Percentiles rank a stretch among this genome's conserved stretches.
phyloP scores from a whole-genome alignment of 2,113 vertebrate genomes.

The Zosterops pallidus region DNA sequence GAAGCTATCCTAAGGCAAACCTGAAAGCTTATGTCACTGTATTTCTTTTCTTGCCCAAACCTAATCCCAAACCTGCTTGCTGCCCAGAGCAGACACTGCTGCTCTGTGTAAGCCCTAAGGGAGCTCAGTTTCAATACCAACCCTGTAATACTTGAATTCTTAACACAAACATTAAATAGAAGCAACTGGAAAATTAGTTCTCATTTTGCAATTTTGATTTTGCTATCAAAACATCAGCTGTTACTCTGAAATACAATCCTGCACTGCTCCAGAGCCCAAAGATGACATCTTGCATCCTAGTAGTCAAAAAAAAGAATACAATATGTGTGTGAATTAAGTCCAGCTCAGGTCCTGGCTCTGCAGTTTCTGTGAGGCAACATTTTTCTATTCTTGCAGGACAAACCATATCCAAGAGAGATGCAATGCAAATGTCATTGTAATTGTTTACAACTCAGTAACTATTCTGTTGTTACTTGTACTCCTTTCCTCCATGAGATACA shows the following conservation, averaged over 20 bases:
- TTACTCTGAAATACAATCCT: not conserved
- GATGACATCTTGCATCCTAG: fast-evolving
- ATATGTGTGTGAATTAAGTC: not conserved
- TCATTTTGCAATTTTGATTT: not conserved
- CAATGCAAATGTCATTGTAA: not conserved
- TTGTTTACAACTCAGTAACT: not conserved
- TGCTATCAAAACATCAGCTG: not conserved
- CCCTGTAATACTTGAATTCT: not conserved
- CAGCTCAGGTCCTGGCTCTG: not conserved
- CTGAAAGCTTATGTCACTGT: not conserved
- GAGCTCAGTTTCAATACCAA: not conserved
- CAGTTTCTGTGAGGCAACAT: not conserved
- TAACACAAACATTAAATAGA: not conserved
- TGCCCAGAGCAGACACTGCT: not conserved
- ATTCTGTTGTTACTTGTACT: not conserved
- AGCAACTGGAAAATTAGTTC: not conserved
- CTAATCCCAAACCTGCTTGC: not conserved
- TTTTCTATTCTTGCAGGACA: not conserved
- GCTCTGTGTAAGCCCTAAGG: not conserved
- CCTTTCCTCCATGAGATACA: not conserved
- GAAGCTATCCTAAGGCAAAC: not conserved
- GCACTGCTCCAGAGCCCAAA: not conserved
- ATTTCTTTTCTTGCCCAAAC: not conserved
- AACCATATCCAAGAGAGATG: not conserved
- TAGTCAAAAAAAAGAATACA: not conserved